Conservation (phyloP, 2,888 invertebrate genomes). For the Tinea trinotella region DNA sequence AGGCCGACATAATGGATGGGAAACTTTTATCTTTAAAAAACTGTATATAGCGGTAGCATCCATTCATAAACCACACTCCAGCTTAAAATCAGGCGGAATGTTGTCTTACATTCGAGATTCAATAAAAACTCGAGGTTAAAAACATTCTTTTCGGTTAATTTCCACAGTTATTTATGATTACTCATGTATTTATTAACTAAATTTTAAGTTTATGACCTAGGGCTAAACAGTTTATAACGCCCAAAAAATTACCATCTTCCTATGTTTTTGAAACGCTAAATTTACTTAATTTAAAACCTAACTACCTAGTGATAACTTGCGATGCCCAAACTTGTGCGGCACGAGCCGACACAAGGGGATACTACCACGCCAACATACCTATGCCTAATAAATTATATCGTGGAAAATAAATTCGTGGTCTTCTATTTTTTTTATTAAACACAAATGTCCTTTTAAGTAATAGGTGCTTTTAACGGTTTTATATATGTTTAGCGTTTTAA, state of each 20-base stretch:
- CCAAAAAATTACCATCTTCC: background rate
- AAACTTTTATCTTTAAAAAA: too few relatives aligned
- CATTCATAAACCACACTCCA: background rate
- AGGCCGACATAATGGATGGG: too few relatives aligned
- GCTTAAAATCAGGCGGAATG: too few relatives aligned
- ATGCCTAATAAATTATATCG: too few relatives aligned
- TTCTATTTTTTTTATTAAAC: background rate
- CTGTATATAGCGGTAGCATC: background rate
- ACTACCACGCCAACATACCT: too few relatives aligned
- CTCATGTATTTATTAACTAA: background rate
- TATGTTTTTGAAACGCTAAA: background rate
- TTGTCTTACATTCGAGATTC: too few relatives aligned
- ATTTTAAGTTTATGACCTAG: background rate
- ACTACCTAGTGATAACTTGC: too few relatives aligned
- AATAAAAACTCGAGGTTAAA: too few relatives aligned
- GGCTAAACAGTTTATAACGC: background rate
- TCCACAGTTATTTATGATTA: background rate
- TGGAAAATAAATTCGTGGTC: background rate
- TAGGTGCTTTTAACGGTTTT: background rate
- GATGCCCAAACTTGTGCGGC: too few relatives aligned
- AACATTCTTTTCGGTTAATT: too few relatives aligned
- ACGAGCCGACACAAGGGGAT: too few relatives aligned
- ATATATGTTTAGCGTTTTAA: slow-evolving; percentile 33
- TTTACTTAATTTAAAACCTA: background rate
- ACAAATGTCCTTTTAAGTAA: too few relatives aligned